Evolutionary conservation across 2,888 invertebrate genomes (phyloP).

Genomic region (Macrophya alboannulata): DNA sequence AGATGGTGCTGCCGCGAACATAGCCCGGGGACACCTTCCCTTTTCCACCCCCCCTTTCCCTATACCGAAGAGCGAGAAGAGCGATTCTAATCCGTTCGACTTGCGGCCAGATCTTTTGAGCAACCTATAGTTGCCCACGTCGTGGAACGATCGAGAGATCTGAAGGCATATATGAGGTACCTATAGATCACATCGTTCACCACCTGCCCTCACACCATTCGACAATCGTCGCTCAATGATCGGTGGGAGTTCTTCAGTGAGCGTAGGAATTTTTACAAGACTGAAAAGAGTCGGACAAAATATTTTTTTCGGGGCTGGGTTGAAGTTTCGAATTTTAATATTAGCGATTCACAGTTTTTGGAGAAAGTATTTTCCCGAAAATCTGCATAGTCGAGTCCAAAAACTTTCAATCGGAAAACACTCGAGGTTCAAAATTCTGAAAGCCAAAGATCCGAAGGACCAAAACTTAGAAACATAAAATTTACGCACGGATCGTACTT

Average conservation of each 20-base stretch:
- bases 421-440: too few relatives aligned
- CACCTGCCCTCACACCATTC: slow-evolving; percentile 35
- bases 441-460: too few relatives aligned
- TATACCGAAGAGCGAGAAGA: slow-evolving; percentile 64
- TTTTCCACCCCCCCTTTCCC: not conserved
- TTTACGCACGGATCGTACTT: too few relatives aligned
- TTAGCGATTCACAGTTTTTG: too few relatives aligned
- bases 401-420: too few relatives aligned
- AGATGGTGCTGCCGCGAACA: slow-evolving; percentile 74
- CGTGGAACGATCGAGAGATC: slow-evolving; percentile 34
- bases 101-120: slow-evolving; percentile 50
- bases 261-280: not conserved
- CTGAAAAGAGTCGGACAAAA: not conserved
- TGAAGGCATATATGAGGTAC: not conserved
- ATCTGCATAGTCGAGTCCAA: too few relatives aligned
- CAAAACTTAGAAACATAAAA: too few relatives aligned
- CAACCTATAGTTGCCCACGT: not conserved
- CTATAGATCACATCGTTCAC: slow-evolving; percentile 47
- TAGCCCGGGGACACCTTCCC: slow-evolving; percentile 66
- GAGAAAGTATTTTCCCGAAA: too few relatives aligned
- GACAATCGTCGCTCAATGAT: not conserved
- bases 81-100: slow-evolving; percentile 75
- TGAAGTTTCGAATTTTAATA: too few relatives aligned
- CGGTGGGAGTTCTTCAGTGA: not conserved
- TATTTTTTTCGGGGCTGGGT: too few relatives aligned